phyloP scores from a whole-genome alignment of 2,113 vertebrate species.

The Lathamus discolor region DNA sequence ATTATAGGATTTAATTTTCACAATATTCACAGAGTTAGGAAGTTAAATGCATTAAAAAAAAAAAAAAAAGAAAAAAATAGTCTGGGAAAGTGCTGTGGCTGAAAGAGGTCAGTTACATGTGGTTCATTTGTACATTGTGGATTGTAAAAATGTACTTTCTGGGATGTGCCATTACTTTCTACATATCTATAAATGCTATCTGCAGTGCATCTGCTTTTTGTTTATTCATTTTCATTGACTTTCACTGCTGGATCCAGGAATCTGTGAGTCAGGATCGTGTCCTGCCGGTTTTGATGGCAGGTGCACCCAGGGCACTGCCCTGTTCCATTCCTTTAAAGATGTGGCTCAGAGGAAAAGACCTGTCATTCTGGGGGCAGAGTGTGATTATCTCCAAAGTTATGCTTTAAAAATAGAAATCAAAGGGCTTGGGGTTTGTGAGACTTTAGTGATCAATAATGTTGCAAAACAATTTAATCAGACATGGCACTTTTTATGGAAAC shows the following conservation, averaged over 20 bases:
- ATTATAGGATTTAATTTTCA: not conserved
- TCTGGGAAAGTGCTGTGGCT: not conserved
- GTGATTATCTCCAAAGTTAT: not conserved
- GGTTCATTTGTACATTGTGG: not conserved
- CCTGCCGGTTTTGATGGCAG: rapidly evolving
- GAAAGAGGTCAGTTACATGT: not conserved
- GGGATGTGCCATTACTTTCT: not conserved
- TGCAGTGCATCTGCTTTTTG: not conserved
- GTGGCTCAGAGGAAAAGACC: not conserved
- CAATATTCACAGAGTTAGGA: not conserved
- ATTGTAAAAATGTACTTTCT: not conserved
- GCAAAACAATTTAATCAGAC: not conserved
- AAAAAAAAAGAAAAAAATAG: not conserved
- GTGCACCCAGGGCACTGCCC: not conserved
- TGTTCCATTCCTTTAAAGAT: not conserved
- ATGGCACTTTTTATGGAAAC: not conserved
- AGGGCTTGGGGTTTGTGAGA: not conserved
- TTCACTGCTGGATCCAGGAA: not conserved
- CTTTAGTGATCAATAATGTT: not conserved
- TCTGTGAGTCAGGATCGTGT: rapidly evolving
- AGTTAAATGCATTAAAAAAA: not conserved
- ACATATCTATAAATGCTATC: not conserved
- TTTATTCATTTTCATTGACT: not conserved
- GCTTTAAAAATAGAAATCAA: not conserved
- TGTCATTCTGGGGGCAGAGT: rapidly evolving